Percentiles rank a stretch among this genome's conserved stretches.
Conservation (phyloP, 1,140 invertebrate genomes). For the Probaryconus sp. region DNA sequence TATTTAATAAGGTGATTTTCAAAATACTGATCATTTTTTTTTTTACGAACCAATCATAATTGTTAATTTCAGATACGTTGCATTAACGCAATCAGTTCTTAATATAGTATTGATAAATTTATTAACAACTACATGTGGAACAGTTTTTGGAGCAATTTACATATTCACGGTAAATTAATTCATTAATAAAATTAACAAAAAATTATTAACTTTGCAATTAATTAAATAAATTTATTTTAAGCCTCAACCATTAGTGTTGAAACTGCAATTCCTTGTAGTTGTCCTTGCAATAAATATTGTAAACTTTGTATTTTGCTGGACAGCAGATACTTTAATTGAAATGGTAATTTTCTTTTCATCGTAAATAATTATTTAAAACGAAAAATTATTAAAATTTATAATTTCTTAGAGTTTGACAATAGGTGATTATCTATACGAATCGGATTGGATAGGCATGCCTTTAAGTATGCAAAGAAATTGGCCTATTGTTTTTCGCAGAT, state of each 20-base stretch:
- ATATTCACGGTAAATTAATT: constrained; percentile 52
- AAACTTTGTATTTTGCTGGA: background rate
- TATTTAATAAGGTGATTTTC: constrained; percentile 57
- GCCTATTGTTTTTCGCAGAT: constrained; percentile 6
- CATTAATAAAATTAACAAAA: background rate
- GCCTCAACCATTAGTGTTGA: constrained; percentile 13
- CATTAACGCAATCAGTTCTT: too few relatives aligned
- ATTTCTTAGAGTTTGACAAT: constrained; percentile 14
- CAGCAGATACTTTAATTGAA: constrained; percentile 15
- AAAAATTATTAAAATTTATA: too few relatives aligned
- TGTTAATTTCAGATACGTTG: too few relatives aligned
- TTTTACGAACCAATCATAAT: background rate
- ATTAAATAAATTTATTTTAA: background rate
- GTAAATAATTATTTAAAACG: background rate
- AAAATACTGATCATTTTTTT: background rate
- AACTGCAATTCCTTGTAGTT: constrained; percentile 1
- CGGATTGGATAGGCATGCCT: constrained; percentile 11
- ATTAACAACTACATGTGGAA: constrained; percentile 20
- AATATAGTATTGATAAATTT: constrained; percentile 43
- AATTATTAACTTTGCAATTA: background rate
- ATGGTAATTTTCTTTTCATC: constrained; percentile 5
- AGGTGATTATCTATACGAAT: constrained; percentile 12
- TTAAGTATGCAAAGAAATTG: constrained; percentile 22
- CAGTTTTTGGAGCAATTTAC: constrained; percentile 62
- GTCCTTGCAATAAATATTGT: background rate